Evolutionary conservation across 2,113 vertebrate genomes (phyloP).

Genomic region (Peucedramus taeniatus): DNA sequence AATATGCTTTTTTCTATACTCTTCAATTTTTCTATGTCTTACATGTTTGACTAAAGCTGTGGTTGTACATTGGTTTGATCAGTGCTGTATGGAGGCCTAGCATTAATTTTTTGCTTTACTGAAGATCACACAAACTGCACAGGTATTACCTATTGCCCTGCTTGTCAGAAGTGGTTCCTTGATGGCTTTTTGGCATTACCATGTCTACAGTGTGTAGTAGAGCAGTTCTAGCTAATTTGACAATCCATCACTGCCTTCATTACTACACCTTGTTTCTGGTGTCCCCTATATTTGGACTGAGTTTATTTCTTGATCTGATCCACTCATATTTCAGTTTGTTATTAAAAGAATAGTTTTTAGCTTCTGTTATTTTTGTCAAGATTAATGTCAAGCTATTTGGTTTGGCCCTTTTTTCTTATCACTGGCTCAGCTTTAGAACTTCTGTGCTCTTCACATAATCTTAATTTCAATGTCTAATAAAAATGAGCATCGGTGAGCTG

Average conservation of each 20-base stretch:
- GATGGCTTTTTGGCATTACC: not conserved
- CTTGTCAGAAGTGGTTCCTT: not conserved
- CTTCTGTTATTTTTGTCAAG: not conserved
- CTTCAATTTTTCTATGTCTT: rapidly evolving
- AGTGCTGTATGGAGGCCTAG: not conserved
- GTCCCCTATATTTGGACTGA: rapidly evolving
- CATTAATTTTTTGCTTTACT: not conserved
- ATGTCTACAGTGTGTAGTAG: not conserved
- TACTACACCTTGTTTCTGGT: not conserved
- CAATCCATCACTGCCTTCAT: not conserved
- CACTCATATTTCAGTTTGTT: not conserved
- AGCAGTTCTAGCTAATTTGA: not conserved
- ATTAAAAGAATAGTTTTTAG: not conserved
- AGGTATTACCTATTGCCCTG: not conserved
- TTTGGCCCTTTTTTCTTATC: not conserved
- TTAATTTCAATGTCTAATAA: not conserved
- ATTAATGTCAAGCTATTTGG: not conserved
- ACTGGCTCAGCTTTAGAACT: not conserved
- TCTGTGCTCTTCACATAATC: not conserved
- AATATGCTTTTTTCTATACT: not conserved
- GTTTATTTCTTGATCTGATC: not conserved
- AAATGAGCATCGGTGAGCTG: not conserved
- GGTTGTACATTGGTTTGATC: rapidly evolving
- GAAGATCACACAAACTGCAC: not conserved
- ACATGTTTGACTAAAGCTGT: not conserved